phyloP scores from a whole-genome alignment of 64 coral and sea anemone species.

The Montipora cactus region DNA sequence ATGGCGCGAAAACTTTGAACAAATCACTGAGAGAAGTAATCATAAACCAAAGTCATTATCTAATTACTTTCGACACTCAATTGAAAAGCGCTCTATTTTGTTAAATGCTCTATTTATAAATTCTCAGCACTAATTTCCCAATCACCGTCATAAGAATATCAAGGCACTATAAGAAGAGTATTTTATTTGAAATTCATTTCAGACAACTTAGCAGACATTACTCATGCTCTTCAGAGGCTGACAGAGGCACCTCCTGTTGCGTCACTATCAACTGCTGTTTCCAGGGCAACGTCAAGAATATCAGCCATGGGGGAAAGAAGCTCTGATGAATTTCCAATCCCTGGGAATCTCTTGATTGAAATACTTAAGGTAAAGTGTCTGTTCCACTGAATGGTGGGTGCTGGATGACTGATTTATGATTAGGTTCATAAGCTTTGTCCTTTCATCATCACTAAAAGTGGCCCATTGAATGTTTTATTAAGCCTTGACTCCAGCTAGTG shows the following conservation, averaged over 20 bases:
- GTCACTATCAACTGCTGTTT: slow-evolving; percentile 88
- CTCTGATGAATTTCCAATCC: slow-evolving; percentile 84
- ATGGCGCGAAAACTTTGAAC: too few relatives aligned
- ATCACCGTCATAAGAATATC: not conserved
- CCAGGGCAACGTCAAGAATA: slow-evolving; percentile 90
- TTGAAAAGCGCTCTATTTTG: too few relatives aligned
- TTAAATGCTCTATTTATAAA: too few relatives aligned
- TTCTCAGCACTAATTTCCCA: not conserved
- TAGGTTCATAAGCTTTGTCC: too few relatives aligned
- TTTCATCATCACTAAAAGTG: too few relatives aligned
- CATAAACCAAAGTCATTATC: too few relatives aligned
- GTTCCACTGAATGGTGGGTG: too few relatives aligned
- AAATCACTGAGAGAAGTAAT: too few relatives aligned
- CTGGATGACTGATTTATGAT: too few relatives aligned
- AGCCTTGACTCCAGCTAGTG: too few relatives aligned
- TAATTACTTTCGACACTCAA: too few relatives aligned
- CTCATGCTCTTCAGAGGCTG: slow-evolving; percentile 91
- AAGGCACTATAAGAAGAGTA: not conserved
- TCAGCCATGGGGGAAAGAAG: slow-evolving; percentile 56
- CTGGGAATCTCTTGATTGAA: slow-evolving; percentile 67
- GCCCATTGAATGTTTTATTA: too few relatives aligned
- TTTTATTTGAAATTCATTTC: not conserved
- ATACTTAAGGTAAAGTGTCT: slow-evolving; percentile 80
- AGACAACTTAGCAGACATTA: slow-evolving; percentile 84
- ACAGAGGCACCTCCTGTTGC: slow-evolving; percentile 85